Evolutionary conservation across 2,113 vertebrate genomes (phyloP).

Genomic region (Trogon surrucura): DNA sequence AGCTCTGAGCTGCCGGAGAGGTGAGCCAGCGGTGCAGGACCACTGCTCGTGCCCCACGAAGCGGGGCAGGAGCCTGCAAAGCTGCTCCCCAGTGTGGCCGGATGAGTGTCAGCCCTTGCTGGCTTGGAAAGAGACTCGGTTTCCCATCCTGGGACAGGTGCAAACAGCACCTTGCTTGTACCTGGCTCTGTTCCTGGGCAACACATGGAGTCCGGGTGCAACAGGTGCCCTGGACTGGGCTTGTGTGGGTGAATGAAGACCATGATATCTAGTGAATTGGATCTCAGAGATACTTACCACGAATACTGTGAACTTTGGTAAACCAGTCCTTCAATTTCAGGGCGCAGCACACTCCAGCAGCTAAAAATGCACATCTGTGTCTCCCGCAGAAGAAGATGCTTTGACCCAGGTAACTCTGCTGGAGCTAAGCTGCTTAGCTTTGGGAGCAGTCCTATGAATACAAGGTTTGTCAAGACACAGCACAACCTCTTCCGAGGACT

Average conservation of each 20-base stretch:
- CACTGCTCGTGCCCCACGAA: background rate
- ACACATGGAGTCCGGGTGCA: background rate
- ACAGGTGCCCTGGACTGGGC: background rate
- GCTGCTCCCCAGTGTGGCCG: accelerated
- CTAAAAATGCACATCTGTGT: background rate
- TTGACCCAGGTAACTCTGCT: background rate
- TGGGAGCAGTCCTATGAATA: background rate
- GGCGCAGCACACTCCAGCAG: background rate
- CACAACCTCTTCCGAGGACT: background rate
- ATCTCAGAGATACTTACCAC: background rate
- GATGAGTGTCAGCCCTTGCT: background rate
- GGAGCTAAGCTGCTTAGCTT: background rate
- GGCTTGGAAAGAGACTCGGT: background rate
- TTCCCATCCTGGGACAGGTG: background rate
- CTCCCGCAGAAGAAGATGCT: background rate
- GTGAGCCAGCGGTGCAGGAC: background rate
- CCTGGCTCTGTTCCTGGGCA: background rate
- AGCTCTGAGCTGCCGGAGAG: background rate
- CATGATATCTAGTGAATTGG: accelerated
- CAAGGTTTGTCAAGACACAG: background rate
- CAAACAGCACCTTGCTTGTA: background rate
- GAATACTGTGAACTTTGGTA: background rate
- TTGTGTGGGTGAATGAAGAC: background rate
- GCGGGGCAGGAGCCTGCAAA: background rate
- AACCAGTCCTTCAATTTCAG: background rate